Percentiles rank a stretch among this genome's conserved stretches.
phyloP scores from a whole-genome alignment of 1,140 invertebrate species.

The Drosophila mauritiana region DNA sequence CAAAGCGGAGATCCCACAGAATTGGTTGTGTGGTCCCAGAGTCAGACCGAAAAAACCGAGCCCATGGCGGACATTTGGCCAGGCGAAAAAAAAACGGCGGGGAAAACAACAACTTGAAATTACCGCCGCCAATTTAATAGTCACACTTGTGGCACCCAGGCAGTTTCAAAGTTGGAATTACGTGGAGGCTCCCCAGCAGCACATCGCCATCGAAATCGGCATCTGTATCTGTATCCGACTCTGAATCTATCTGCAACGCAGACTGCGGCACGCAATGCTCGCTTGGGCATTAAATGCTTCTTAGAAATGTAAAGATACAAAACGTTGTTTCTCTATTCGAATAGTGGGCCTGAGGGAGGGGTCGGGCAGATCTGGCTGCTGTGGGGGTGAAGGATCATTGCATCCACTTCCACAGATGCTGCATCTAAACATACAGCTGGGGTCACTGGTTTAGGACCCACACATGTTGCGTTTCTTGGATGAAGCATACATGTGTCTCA shows the following conservation, averaged over 20 bases:
- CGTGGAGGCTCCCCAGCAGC: constrained; percentile 53
- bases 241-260: constrained; percentile 20
- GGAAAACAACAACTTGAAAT: constrained; percentile 69
- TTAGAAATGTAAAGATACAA: constrained; percentile 75
- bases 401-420: constrained; percentile 7
- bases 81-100: background rate
- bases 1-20: constrained; percentile 52
- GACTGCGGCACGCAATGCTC: constrained; percentile 58
- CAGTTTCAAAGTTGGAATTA: constrained; percentile 62
- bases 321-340: constrained; percentile 48
- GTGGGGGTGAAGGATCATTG: constrained; percentile 36
- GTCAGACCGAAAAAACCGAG: constrained; percentile 38
- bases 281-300: constrained; percentile 77
- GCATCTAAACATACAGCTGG: constrained; percentile 7
- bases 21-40: constrained; percentile 63
- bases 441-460: background rate
- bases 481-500: no score
- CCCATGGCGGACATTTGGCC: constrained; percentile 27
- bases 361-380: constrained; percentile 6
- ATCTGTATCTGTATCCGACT: constrained; percentile 18
- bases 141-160: constrained; percentile 73
- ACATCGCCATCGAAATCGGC: constrained; percentile 32
- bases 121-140: constrained; percentile 82
- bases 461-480: background rate
- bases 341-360: background rate